A percentile compares a stretch with the other conserved stretches of the same genome.
These are phyloP conservation scores for Idaea aversata DNA, from an alignment of 2,888 invertebrate genomes.

Conservation along the genomic window DNA sequence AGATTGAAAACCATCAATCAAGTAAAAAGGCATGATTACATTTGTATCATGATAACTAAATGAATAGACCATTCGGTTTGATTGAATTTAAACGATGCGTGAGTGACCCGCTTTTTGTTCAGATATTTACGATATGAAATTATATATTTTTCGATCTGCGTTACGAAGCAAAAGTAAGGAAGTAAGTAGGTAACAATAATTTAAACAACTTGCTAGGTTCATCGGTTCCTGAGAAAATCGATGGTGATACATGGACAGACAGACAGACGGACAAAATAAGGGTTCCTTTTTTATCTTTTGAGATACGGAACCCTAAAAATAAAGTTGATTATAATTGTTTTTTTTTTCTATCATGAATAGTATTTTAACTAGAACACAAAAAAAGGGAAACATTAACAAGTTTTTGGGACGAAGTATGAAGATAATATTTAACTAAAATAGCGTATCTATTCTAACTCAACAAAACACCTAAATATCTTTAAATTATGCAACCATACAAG, in stretches of 20 bases:
- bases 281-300: no score
- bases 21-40: constrained; percentile 70
- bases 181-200: background rate
- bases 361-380: background rate
- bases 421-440: background rate
- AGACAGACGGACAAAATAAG: no score
- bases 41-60: constrained; percentile 74
- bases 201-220: no score
- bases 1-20: constrained; percentile 70
- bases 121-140: constrained; percentile 3
- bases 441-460: constrained; percentile 1
- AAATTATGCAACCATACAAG: constrained; percentile 5
- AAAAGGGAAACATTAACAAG: background rate
- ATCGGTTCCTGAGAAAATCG: no score
- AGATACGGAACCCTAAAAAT: no score
- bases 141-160: background rate
- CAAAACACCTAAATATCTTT: background rate
- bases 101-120: constrained; percentile 13
- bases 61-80: constrained; percentile 70
- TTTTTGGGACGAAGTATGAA: background rate
- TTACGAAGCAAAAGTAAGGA: background rate
- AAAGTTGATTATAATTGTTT: no score
- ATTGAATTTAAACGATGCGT: constrained; percentile 63
- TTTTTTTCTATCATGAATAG: no score
- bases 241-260: no score